A percentile compares a stretch with the other conserved stretches of the same genome.
Evolutionary conservation across 2,888 invertebrate species (phyloP).

Genomic region (Leucania comma): DNA sequence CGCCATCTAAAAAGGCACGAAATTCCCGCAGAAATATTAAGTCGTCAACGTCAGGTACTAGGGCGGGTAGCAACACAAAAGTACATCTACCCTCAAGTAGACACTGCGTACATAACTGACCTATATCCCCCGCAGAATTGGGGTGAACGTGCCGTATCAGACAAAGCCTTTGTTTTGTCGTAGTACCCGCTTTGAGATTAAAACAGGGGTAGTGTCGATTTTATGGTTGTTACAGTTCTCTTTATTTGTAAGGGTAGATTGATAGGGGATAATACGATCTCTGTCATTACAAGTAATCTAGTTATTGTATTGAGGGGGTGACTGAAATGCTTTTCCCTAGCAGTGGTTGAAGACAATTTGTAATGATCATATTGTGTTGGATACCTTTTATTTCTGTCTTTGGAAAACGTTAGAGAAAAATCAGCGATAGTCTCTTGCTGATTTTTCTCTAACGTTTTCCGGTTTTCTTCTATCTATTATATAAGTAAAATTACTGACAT

Average conservation of each 20-base stretch:
- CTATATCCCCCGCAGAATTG: conserved; percentile 45
- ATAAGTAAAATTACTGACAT: no score
- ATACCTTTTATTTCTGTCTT: background rate
- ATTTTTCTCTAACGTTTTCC: no score
- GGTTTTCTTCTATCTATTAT: no score
- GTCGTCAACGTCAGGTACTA: background rate
- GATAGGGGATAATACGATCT: background rate
- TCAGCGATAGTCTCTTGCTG: no score
- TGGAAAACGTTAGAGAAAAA: no score
- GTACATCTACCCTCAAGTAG: conserved; percentile 20
- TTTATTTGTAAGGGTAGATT: conserved; percentile 28
- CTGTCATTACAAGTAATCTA: background rate
- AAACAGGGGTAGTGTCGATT: conserved; percentile 5
- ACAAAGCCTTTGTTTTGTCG: conserved; percentile 51
- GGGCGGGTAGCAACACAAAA: conserved; percentile 12
- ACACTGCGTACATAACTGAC: conserved; percentile 52
- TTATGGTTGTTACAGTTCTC: conserved; percentile 17
- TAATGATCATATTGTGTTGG: background rate
- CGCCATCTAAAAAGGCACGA: background rate
- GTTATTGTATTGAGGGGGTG: background rate
- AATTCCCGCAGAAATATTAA: background rate
- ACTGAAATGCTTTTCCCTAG: background rate
- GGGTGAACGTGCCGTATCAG: conserved; percentile 46
- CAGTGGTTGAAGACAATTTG: background rate
- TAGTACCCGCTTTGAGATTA: conserved; percentile 38